A percentile compares a stretch with the other conserved stretches of the same genome.
phyloP scores from a whole-genome alignment of 2,797 vertebrate species.

The Lagocephalus sceleratus region DNA sequence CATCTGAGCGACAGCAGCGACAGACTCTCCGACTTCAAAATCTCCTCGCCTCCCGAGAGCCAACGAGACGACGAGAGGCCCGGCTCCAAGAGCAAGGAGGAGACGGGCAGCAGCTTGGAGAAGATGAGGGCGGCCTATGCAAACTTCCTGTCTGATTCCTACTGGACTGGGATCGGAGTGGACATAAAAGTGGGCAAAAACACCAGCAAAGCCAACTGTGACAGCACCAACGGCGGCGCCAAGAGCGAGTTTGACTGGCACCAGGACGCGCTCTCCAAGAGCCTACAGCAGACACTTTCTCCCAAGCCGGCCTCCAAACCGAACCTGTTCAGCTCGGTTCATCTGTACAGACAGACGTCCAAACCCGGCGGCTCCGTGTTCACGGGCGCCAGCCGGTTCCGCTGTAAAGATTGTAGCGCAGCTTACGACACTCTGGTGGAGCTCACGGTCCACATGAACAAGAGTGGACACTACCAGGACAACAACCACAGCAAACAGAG shows the following conservation, averaged over 20 bases:
- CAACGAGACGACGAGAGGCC: constrained; percentile 78
- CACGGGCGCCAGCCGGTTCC: constrained; percentile 95
- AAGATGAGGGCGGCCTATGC: constrained; percentile 98
- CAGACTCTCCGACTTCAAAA: constrained; percentile 90
- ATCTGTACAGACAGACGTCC: constrained; percentile 93
- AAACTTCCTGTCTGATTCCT: constrained; percentile 97
- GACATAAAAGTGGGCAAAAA: constrained; percentile 87
- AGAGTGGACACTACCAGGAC: constrained; percentile 96
- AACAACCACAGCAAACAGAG: constrained; percentile 94
- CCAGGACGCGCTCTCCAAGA: constrained; percentile 95
- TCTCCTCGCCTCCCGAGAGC: constrained; percentile 81
- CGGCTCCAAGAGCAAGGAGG: constrained; percentile 78
- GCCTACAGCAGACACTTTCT: constrained; percentile 90
- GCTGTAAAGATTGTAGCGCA: constrained; percentile 95
- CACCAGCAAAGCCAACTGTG: constrained; percentile 87
- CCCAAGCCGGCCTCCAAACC: constrained; percentile 87
- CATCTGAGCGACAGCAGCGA: constrained; percentile 92
- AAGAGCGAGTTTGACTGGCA: constrained; percentile 98
- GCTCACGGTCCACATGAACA: constrained; percentile 96
- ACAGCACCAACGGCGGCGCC: constrained; percentile 86
- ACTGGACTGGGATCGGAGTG: constrained; percentile 93
- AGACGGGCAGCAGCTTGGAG: constrained; percentile 89
- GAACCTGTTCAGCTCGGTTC: constrained; percentile 97
- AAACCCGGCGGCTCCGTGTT: constrained; percentile 91
- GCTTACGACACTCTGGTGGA: constrained; percentile 98